These are phyloP conservation scores for Pachyramphus minor DNA, from an alignment of 2,113 vertebrate species.

Conservation along the genomic window DNA sequence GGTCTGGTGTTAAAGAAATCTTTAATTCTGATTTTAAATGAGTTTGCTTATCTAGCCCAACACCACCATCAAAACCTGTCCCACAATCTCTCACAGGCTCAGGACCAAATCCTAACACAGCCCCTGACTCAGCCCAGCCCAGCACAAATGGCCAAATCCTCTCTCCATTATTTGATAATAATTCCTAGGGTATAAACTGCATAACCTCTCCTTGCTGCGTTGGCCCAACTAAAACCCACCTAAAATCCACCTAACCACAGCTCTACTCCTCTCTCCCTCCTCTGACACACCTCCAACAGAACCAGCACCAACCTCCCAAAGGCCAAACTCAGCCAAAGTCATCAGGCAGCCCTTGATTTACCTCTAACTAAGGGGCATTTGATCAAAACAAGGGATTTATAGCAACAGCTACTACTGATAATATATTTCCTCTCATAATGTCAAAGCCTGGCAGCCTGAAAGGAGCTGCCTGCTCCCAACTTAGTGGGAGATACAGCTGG, in stretches of 20 bases:
- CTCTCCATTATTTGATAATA: neutral
- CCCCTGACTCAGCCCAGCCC: neutral
- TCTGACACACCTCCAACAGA: neutral
- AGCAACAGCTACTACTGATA: neutral
- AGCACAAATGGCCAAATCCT: neutral
- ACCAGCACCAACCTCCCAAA: neutral
- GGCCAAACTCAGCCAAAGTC: neutral
- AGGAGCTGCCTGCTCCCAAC: neutral
- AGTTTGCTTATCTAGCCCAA: neutral
- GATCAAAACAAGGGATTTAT: neutral
- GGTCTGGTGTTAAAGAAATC: neutral
- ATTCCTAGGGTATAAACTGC: neutral
- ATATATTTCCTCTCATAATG: fast-evolving
- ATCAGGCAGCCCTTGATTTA: neutral
- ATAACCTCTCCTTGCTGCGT: neutral
- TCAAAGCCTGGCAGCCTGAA: neutral
- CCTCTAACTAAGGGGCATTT: neutral
- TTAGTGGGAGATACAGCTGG: neutral
- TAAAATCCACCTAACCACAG: neutral
- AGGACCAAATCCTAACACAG: neutral
- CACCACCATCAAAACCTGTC: neutral
- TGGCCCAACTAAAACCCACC: neutral
- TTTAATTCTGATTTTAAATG: neutral
- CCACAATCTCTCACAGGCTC: neutral
- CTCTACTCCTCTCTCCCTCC: neutral